A percentile compares a stretch with the other conserved stretches of the same genome.
phyloP scores from a whole-genome alignment of 2,888 invertebrate genomes.

The Diloba caeruleocephala region DNA sequence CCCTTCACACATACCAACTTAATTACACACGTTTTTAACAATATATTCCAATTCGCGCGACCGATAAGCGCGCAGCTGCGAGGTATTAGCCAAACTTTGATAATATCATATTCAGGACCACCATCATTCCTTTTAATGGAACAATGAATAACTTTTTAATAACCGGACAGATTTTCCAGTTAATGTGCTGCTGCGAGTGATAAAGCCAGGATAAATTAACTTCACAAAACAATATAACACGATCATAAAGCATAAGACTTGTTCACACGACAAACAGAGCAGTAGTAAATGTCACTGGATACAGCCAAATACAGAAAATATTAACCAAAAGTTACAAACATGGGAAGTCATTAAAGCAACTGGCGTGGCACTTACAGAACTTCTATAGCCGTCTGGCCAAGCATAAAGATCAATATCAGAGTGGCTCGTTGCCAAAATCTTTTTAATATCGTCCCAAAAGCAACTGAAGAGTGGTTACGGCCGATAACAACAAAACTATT shows the following conservation, averaged over 20 bases:
- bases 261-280: slow-evolving; percentile 65
- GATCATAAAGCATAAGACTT: slow-evolving; percentile 39
- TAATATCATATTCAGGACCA: slow-evolving; percentile 71
- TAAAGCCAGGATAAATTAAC: slow-evolving; percentile 24
- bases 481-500: slow-evolving; percentile 88
- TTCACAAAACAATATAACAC: slow-evolving; percentile 10
- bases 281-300: slow-evolving; percentile 71
- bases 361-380: slow-evolving; percentile 82
- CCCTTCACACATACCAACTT: slow-evolving; percentile 83
- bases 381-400: slow-evolving; percentile 85
- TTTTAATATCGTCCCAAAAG: slow-evolving; percentile 87
- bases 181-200: slow-evolving; percentile 20
- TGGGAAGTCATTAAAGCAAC: slow-evolving; percentile 87
- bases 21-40: slow-evolving; percentile 83
- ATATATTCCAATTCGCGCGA: slow-evolving; percentile 76
- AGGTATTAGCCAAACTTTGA: slow-evolving; percentile 70
- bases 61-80: slow-evolving; percentile 81
- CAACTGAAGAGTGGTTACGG: slow-evolving; percentile 83
- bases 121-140: slow-evolving; percentile 64
- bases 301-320: slow-evolving; percentile 77
- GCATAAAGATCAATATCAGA: slow-evolving; percentile 88
- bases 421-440: slow-evolving; percentile 88
- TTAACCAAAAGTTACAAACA: slow-evolving; percentile 82
- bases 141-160: slow-evolving; percentile 59
- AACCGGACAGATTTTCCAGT: slow-evolving; percentile 27